These are phyloP conservation scores for Drosophila leontia DNA, from an alignment of 1,140 invertebrate genomes.

Conservation along the genomic window DNA sequence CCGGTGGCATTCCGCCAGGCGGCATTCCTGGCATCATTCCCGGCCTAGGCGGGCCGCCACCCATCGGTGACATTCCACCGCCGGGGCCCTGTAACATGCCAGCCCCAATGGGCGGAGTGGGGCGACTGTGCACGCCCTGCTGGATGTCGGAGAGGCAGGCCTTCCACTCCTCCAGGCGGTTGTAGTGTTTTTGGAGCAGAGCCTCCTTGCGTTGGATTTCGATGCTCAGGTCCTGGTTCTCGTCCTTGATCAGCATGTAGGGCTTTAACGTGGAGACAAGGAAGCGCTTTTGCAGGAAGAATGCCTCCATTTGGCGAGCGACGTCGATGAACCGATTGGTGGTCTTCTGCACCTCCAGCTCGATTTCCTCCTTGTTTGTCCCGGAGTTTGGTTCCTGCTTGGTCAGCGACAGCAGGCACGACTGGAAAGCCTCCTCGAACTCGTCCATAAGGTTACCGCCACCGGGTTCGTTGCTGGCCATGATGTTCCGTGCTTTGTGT, in stretches of 20 bases:
- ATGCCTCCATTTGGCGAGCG: conserved; percentile 96
- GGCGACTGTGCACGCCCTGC: conserved; percentile 79
- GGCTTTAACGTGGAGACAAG: conserved; percentile 95
- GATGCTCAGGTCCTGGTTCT: conserved; percentile 92
- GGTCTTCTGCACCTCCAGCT: conserved; percentile 93
- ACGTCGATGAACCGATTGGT: conserved; percentile 94
- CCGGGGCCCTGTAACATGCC: conserved; percentile 50
- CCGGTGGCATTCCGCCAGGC: conserved; percentile 55
- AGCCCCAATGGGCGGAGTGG: conserved; percentile 51
- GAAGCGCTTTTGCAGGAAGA: conserved; percentile 96
- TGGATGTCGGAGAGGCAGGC: conserved; percentile 91
- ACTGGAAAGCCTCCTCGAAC: conserved; percentile 94
- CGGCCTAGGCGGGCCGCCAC: conserved; percentile 50
- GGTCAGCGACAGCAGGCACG: conserved; percentile 93
- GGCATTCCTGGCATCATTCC: conserved; percentile 67
- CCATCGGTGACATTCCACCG: conserved; percentile 57
- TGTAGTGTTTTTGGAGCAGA: conserved; percentile 94
- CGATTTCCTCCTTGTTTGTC: conserved; percentile 93
- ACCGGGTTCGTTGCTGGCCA: conserved; percentile 92
- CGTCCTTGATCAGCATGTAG: conserved; percentile 95
- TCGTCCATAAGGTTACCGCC: conserved; percentile 93
- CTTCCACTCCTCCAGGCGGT: conserved; percentile 96
- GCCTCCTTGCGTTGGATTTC: conserved; percentile 95
- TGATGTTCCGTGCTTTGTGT: conserved; percentile 71
- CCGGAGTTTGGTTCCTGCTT: conserved; percentile 90